phyloP scores from a whole-genome alignment of 2,113 vertebrate genomes.

The Sander lucioperca region DNA sequence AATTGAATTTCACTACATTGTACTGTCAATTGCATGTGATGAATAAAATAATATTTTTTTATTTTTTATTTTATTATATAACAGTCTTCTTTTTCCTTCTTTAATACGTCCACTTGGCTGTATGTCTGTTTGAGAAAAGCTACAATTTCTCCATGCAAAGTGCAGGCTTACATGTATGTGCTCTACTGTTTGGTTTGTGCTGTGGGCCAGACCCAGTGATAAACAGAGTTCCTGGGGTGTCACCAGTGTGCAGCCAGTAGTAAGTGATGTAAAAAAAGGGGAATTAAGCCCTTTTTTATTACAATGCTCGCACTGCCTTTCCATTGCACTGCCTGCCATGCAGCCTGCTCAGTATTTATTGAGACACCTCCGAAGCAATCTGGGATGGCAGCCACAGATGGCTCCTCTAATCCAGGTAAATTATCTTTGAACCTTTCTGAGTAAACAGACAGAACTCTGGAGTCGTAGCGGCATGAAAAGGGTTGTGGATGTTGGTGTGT shows the following conservation, averaged over 20 bases:
- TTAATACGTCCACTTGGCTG: neutral
- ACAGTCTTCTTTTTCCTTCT: too few relatives aligned
- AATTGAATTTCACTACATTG: too few relatives aligned
- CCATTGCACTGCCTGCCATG: slow-evolving; percentile 48
- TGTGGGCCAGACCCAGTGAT: slow-evolving; percentile 10
- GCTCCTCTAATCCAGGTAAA: slow-evolving; percentile 85
- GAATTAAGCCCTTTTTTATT: slow-evolving; percentile 55
- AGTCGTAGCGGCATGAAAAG: slow-evolving; percentile 58
- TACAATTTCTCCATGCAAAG: neutral
- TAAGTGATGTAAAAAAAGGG: slow-evolving; percentile 68
- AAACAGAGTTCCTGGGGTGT: slow-evolving; percentile 47
- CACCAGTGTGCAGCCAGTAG: slow-evolving; percentile 35
- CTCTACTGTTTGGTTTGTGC: neutral
- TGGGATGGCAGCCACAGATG: slow-evolving; percentile 82
- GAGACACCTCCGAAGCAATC: slow-evolving; percentile 82
- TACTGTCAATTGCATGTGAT: too few relatives aligned
- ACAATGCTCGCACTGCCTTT: slow-evolving; percentile 54
- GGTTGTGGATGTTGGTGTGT: slow-evolving; percentile 18
- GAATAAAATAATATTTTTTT: too few relatives aligned
- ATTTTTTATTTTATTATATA: too few relatives aligned
- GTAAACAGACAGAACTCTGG: slow-evolving; percentile 79
- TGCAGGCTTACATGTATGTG: neutral
- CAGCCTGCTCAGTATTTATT: slow-evolving; percentile 82
- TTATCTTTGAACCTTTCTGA: slow-evolving; percentile 83
- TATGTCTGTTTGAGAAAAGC: neutral